phyloP scores from a whole-genome alignment of 2,888 invertebrate species.

The Ophion ventricosus region DNA sequence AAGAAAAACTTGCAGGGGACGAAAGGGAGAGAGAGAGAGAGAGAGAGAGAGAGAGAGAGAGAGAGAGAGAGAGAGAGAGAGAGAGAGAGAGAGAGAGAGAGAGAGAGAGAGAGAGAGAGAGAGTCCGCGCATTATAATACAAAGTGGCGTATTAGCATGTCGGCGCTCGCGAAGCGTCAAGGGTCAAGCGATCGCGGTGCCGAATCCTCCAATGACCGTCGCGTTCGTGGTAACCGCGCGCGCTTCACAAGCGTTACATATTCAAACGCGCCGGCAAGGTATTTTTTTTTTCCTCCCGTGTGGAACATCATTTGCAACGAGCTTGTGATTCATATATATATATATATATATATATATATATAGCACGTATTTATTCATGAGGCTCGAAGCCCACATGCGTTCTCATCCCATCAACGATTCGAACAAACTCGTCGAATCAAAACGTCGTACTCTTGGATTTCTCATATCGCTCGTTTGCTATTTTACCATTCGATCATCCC shows the following conservation, averaged over 20 bases:
- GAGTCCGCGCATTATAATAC: conserved; percentile 77
- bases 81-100: too few relatives aligned
- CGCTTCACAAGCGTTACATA: conserved; percentile 58
- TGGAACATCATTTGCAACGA: conserved; percentile 50
- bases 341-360: not conserved
- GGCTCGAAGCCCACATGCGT: not conserved
- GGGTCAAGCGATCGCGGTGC: conserved; percentile 62
- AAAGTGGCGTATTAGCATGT: conserved; percentile 81
- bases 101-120: not conserved
- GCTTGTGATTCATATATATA: conserved; percentile 5
- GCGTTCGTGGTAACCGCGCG: conserved; percentile 52
- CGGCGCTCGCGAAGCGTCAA: conserved; percentile 54
- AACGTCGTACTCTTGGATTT: not conserved
- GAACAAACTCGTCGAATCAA: not conserved
- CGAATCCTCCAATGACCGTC: conserved; percentile 57
- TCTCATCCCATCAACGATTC: not conserved
- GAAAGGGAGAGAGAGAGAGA: not conserved
- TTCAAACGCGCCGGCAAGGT: conserved; percentile 58
- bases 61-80: too few relatives aligned
- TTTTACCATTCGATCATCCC: too few relatives aligned
- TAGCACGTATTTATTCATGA: conserved; percentile 15
- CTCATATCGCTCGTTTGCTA: not conserved
- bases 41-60: too few relatives aligned
- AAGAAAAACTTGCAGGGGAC: too few relatives aligned
- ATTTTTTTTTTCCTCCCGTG: conserved; percentile 56